These are phyloP conservation scores for Centruroides vittatus DNA, from an alignment of 1,140 invertebrate genomes.

Conservation along the genomic window DNA sequence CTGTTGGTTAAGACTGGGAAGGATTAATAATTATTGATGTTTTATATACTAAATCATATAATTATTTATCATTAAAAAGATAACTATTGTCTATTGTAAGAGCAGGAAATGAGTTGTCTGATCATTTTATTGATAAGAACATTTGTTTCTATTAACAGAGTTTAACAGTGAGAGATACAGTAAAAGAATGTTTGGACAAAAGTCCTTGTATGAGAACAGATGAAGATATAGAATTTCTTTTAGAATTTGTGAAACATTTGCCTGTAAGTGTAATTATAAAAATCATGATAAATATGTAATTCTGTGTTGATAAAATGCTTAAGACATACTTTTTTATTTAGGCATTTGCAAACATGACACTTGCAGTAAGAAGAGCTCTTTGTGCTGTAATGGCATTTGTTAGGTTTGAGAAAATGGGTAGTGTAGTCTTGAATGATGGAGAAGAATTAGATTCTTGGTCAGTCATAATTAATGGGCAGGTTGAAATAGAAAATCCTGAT, in stretches of 20 bases:
- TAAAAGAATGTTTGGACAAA: conserved; percentile 93
- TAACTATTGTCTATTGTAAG: no score
- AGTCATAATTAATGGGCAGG: conserved; percentile 92
- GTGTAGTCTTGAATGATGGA: conserved; percentile 91
- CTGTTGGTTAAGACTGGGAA: no score
- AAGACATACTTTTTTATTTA: conserved; percentile 23
- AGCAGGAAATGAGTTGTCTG: no score
- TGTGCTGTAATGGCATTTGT: conserved; percentile 91
- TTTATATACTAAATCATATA: no score
- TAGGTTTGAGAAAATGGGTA: conserved; percentile 90
- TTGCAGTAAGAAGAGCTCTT: conserved; percentile 37
- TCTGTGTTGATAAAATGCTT: no score
- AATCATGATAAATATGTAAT: background rate
- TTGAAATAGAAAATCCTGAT: conserved; percentile 76
- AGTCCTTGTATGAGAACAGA: conserved; percentile 83
- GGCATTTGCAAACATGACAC: conserved; percentile 83
- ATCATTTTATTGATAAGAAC: no score
- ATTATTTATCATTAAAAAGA: no score
- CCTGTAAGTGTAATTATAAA: conserved; percentile 27
- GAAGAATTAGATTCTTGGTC: conserved; percentile 99
- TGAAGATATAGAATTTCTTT: conserved; percentile 85
- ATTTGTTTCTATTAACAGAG: conserved; percentile 40
- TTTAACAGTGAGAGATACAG: conserved; percentile 77
- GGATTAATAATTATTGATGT: no score
- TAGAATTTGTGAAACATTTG: conserved; percentile 85